Conservation (phyloP, 2,888 invertebrate species). For the Leptinotarsa tumamoca region DNA sequence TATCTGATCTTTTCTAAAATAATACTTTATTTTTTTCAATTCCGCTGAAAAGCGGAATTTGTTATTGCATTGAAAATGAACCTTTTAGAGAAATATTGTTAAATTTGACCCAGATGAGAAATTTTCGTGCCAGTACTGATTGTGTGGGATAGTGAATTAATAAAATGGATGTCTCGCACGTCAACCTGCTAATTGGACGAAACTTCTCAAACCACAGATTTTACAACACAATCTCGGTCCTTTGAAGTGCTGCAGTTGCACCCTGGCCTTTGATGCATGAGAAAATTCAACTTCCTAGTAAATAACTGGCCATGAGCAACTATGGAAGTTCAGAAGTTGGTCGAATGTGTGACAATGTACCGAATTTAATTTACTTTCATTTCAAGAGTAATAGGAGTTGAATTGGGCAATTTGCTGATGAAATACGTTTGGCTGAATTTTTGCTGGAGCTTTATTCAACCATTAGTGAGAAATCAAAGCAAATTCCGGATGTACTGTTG, state of each 20-base stretch:
- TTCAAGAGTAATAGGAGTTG: neutral
- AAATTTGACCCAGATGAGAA: neutral
- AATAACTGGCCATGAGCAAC: neutral
- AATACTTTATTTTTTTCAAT: no score
- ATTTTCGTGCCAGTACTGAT: neutral
- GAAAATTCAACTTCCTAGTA: neutral
- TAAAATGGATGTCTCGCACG: neutral
- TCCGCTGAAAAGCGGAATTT: no score
- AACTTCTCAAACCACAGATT: neutral
- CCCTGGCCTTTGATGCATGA: neutral
- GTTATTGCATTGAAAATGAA: no score
- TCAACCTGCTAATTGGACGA: neutral
- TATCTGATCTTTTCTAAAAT: no score
- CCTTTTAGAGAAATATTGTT: no score
- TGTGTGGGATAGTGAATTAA: neutral
- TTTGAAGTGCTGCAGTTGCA: neutral
- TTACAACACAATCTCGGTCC: neutral
- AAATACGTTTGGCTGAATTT: neutral
- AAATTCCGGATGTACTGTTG: no score
- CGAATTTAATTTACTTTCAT: neutral
- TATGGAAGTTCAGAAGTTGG: neutral
- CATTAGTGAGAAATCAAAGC: no score
- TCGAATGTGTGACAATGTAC: neutral
- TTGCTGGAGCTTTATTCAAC: no score
- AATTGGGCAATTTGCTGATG: neutral